A percentile compares a stretch with the other conserved stretches of the same genome.
Conservation (phyloP, 2,113 vertebrate species). For the Phaethornis superciliosus region DNA sequence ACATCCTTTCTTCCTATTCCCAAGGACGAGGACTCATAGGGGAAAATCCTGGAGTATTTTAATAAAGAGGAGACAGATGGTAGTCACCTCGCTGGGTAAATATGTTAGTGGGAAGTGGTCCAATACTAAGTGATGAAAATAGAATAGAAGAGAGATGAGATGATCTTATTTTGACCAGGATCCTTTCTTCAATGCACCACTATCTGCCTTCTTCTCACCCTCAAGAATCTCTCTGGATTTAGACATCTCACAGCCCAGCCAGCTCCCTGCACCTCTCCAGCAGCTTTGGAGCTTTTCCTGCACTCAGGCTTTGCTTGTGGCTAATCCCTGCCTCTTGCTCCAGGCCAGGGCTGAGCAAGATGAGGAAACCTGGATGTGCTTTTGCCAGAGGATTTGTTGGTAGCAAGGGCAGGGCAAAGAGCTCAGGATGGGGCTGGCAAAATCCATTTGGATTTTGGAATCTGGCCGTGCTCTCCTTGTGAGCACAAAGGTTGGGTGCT, state of each 20-base stretch:
- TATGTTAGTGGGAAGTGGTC: neutral
- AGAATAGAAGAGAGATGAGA: neutral
- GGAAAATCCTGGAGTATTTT: slow-evolving; percentile 52
- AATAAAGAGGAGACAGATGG: slow-evolving; percentile 56
- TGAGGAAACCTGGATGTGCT: neutral
- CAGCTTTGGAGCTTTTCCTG: neutral
- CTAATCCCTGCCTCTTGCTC: neutral
- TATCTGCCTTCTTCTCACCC: neutral
- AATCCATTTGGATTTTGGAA: neutral
- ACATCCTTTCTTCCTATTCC: slow-evolving; percentile 42
- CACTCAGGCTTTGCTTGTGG: neutral
- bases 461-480: fast-evolving
- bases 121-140: neutral
- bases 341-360: neutral
- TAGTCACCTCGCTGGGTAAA: slow-evolving; percentile 32
- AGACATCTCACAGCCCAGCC: neutral
- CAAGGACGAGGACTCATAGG: slow-evolving; percentile 5
- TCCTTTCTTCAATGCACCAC: neutral
- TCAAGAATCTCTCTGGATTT: neutral
- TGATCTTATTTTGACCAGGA: neutral
- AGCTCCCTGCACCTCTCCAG: neutral
- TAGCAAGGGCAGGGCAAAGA: neutral
- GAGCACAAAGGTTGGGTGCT: fast-evolving
- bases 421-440: neutral
- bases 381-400: neutral